Percentiles rank a stretch among this genome's conserved stretches.
Evolutionary conservation across 2,888 invertebrate species (phyloP).

Genomic region (Endomychus coccineus): DNA sequence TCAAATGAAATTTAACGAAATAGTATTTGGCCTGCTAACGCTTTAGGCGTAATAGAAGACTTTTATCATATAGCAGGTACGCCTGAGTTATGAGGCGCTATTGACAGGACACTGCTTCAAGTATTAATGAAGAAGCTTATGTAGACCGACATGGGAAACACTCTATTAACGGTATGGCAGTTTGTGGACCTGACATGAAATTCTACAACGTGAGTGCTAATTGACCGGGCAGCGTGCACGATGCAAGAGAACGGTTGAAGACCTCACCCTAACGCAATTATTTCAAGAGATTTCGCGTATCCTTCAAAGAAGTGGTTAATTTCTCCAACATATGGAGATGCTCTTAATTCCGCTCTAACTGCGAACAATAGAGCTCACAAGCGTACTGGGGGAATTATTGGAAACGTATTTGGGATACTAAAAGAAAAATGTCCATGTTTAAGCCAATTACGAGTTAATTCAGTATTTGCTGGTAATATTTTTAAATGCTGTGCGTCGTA

Average conservation of each 20-base stretch:
- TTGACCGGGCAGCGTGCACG: slow-evolving; percentile 25
- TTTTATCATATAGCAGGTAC: slow-evolving; percentile 17
- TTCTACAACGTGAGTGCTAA: slow-evolving; percentile 20
- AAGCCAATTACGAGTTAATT: neutral
- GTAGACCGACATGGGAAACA: slow-evolving; percentile 26
- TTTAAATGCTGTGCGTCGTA: slow-evolving; percentile 1
- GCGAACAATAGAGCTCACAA: no score
- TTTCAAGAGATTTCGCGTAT: slow-evolving; percentile 3
- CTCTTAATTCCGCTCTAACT: no score
- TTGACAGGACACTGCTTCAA: slow-evolving; percentile 20
- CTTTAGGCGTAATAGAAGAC: slow-evolving; percentile 9
- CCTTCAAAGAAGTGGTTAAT: no score
- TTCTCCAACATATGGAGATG: neutral
- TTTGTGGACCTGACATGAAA: slow-evolving; percentile 20
- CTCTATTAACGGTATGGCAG: slow-evolving; percentile 23
- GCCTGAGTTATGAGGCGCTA: slow-evolving; percentile 20
- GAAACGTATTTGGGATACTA: neutral
- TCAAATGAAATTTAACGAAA: slow-evolving; percentile 19
- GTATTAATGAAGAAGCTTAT: slow-evolving; percentile 21
- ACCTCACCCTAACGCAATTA: neutral
- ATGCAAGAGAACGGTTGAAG: slow-evolving; percentile 19
- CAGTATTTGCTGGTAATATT: slow-evolving; percentile 2
- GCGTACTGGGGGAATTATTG: neutral
- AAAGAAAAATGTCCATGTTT: slow-evolving; percentile 1
- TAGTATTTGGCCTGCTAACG: slow-evolving; percentile 17